These are phyloP conservation scores for Phataginus tetradactyla DNA, from an alignment of 2,797 vertebrate genomes.

Conservation along the genomic window DNA sequence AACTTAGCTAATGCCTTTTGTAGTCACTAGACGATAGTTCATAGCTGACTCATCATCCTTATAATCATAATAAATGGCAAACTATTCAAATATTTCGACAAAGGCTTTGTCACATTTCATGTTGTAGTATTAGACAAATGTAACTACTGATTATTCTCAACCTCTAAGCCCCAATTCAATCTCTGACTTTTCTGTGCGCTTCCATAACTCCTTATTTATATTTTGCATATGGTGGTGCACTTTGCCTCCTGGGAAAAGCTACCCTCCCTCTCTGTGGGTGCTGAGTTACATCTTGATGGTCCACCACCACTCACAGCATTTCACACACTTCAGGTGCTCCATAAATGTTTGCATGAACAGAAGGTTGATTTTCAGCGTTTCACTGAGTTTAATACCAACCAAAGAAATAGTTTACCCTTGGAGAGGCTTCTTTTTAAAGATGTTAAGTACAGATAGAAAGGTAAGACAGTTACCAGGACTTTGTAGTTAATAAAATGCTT, in stretches of 20 bases:
- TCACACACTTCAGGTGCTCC: not conserved
- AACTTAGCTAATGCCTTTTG: not conserved
- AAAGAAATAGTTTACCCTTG: constrained; percentile 41
- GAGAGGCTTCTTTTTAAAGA: constrained; percentile 41
- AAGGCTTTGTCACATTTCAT: not conserved
- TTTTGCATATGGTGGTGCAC: not conserved
- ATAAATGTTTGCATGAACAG: not conserved
- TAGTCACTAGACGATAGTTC: not conserved
- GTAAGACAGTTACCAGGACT: constrained; percentile 1
- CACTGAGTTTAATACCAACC: constrained; percentile 58
- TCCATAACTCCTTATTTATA: not conserved
- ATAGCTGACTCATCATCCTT: not conserved
- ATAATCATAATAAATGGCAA: not conserved
- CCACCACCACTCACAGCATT: not conserved
- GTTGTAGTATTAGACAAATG: not conserved
- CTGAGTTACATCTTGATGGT: not conserved
- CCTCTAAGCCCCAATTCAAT: not conserved
- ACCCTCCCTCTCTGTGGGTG: not conserved
- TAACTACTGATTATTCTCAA: not conserved
- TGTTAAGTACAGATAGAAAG: constrained; percentile 8
- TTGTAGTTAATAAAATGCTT: constrained; percentile 54
- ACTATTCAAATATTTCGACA: not conserved
- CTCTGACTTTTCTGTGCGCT: not conserved
- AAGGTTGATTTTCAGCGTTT: constrained; percentile 29
- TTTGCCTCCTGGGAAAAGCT: not conserved